Base-by-base conservation (phyloP, 2,888 invertebrate genomes). In the Athripsodes cinereus region DNA sequence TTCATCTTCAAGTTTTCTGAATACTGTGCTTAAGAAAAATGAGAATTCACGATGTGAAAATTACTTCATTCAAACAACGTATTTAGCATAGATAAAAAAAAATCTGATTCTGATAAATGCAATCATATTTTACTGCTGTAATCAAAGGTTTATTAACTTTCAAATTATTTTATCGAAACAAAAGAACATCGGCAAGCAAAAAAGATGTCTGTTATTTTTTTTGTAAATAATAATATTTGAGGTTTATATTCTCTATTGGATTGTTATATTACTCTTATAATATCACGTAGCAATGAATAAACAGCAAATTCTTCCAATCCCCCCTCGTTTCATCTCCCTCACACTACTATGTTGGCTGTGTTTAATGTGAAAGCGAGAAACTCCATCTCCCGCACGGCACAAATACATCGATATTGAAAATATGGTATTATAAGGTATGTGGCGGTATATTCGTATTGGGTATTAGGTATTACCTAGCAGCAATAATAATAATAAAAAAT, bases 401-500 rank as follows among this genome's bases (percentile, higher is more conserved):
- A 22, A 26, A 56, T 52, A 58, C 56, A 57, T 59, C 55, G 59
- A 59, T 56, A 22, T 53, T 40, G 52, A 55, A 59, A 59, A 59
- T 59, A 59, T 54, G 59, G 59, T 48, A 20, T 6, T n/a, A 26
- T 26, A 26, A 26, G 26, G 26, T 26, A 26, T n/a, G n/a, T n/a
- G n/a, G n/a, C n/a, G 31, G 31, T 6, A 31, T 31, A 31, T 40
- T 16, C 8, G 40, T 40, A 40, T 40, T 40, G 40, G 40, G 40
- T 40, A 26, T 26, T 26, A 26, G 40, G 55, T 40, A 51, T 55
- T 55, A 55, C 55, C 55, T 52, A 57, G 21, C 59, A 57, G 21
- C 59, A 57, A 60, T 60, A 60, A 60, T 60, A 60, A 60, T 60
- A 58, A 59, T 58, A 63, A 60, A 62, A 62, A 62, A 60, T 60